A percentile compares a stretch with the other conserved stretches of the same genome.
Conservation (phyloP, 2,113 vertebrate genomes). For the Eudyptes chrysolophus region DNA sequence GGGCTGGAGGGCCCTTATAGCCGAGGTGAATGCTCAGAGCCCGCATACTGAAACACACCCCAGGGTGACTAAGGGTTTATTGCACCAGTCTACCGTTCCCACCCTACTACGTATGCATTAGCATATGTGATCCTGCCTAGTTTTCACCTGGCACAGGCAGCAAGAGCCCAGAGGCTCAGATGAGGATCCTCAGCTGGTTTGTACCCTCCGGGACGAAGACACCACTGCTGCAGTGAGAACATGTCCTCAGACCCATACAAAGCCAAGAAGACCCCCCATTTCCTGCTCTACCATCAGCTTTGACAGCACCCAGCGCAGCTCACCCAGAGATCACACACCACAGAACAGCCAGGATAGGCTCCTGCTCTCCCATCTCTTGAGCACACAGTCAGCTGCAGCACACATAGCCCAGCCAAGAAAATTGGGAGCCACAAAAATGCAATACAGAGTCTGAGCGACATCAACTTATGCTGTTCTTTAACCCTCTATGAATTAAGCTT, state of each 20-base stretch:
- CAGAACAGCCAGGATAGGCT: not conserved
- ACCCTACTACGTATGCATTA: accelerated
- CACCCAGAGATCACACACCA: not conserved
- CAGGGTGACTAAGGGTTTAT: not conserved
- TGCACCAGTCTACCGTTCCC: not conserved
- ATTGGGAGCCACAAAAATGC: not conserved
- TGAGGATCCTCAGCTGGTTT: not conserved
- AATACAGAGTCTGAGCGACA: not conserved
- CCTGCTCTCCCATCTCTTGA: not conserved
- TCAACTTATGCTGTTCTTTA: not conserved
- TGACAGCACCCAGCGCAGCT: not conserved
- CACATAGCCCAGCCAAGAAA: not conserved
- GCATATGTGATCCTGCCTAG: not conserved
- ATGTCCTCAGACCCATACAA: not conserved
- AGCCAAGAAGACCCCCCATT: not conserved
- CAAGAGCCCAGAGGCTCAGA: not conserved
- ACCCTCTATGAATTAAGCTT: not conserved
- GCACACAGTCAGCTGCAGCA: not conserved
- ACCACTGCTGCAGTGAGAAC: not conserved
- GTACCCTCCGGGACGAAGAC: not conserved
- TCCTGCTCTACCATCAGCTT: not conserved
- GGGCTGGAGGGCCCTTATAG: not conserved
- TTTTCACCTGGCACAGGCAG: not conserved
- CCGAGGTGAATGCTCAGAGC: not conserved
- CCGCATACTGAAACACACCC: not conserved